A percentile compares a stretch with the other conserved stretches of the same genome.
Evolutionary conservation across 2,113 vertebrate species (phyloP).

Genomic region (Epinephelus lanceolatus): DNA sequence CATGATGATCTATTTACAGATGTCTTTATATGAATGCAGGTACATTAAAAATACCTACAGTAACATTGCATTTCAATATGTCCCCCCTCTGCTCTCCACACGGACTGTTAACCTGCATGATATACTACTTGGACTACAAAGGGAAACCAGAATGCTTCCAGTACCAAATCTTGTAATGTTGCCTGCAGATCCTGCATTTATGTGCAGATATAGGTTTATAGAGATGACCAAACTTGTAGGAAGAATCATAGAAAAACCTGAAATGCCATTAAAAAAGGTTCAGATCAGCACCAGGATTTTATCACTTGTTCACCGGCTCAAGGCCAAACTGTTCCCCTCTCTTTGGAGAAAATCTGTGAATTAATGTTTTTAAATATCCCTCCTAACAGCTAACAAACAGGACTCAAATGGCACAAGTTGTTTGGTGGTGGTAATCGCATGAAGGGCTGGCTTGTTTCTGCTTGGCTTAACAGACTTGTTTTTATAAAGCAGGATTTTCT

Average conservation of each 20-base stretch:
- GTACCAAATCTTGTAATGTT: too few species aligned
- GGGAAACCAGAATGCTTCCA: too few species aligned
- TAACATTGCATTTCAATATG: too few species aligned
- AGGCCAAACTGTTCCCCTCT: background rate
- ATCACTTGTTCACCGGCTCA: background rate
- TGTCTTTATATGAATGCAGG: too few species aligned
- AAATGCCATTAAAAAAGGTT: background rate
- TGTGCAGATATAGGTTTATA: too few species aligned
- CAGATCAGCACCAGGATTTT: background rate
- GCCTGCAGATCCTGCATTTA: too few species aligned
- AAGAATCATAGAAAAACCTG: background rate
- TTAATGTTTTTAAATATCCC: background rate
- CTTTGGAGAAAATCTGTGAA: background rate
- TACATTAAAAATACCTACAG: too few species aligned
- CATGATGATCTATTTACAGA: too few species aligned
- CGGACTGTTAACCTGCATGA: too few species aligned
- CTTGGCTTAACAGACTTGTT: background rate
- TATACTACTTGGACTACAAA: too few species aligned
- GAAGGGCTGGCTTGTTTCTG: background rate
- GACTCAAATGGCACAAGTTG: background rate
- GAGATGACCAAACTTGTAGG: background rate
- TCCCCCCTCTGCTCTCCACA: too few species aligned
- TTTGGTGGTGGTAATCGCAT: background rate
- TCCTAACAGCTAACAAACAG: background rate
- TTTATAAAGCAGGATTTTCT: constrained; percentile 27